Conservation (phyloP, 2,888 invertebrate species). For the Liopterus haemorrhoidalis region DNA sequence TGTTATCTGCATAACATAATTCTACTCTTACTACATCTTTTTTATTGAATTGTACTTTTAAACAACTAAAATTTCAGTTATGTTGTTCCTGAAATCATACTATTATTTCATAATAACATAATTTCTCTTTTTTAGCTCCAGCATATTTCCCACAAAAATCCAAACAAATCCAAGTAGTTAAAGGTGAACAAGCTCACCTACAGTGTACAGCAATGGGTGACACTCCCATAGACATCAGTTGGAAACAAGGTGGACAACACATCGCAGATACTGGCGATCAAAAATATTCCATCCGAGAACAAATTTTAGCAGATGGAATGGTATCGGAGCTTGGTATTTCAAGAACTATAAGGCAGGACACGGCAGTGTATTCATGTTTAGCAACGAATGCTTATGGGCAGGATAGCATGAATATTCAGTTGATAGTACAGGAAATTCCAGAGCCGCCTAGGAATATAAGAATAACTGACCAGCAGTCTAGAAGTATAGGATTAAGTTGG, state of each 20-base stretch:
- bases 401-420: conserved; percentile 83
- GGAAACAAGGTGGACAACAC: conserved; percentile 73
- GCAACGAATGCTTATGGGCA: conserved; percentile 86
- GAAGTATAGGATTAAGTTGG: conserved; percentile 82
- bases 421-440: conserved; percentile 86
- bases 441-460: conserved; percentile 83
- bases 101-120: no score
- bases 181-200: conserved; percentile 74
- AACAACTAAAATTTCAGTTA: no score
- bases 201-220: conserved; percentile 87
- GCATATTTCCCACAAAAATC: conserved; percentile 79
- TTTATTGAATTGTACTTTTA: no score
- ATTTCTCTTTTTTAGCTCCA: conserved; percentile 67
- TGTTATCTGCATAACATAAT: no score
- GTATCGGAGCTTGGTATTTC: conserved; percentile 80
- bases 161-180: conserved; percentile 75
- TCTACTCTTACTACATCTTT: no score
- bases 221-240: conserved; percentile 76
- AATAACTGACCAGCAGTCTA: conserved; percentile 77
- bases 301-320: conserved; percentile 71
- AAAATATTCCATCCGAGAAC: conserved; percentile 70
- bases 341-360: conserved; percentile 80
- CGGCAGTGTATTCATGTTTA: conserved; percentile 80
- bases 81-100: no score
- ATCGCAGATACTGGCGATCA: conserved; percentile 67